Evolutionary conservation across 2,113 vertebrate species (phyloP).

Genomic region (Cygnus atratus): DNA sequence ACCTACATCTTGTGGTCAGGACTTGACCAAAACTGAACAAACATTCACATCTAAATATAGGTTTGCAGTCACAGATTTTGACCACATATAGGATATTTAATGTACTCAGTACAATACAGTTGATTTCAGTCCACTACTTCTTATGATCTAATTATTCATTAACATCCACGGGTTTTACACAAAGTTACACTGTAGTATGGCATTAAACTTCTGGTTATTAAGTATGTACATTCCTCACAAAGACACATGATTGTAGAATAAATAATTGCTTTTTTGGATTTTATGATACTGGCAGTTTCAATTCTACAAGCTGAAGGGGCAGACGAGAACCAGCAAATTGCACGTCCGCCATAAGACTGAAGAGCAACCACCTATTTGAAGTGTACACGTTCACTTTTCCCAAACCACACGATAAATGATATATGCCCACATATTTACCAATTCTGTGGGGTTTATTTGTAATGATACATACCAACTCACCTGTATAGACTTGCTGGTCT

Average conservation of each 20-base stretch:
- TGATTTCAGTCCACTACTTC: neutral
- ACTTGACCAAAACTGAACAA: neutral
- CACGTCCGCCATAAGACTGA: neutral
- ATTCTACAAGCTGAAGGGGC: neutral
- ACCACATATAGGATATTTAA: neutral
- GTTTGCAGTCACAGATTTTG: neutral
- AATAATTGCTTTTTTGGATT: neutral
- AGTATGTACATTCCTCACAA: neutral
- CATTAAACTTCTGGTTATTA: neutral
- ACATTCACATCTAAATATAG: neutral
- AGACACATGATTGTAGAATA: neutral
- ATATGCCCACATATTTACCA: neutral
- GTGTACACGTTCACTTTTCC: neutral
- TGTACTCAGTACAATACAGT: neutral
- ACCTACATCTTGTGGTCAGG: neutral
- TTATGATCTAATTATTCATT: neutral
- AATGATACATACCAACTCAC: neutral
- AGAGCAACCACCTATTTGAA: neutral
- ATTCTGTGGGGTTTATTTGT: neutral
- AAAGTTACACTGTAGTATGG: fast-evolving
- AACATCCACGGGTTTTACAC: neutral
- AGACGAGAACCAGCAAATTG: neutral
- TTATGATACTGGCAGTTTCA: neutral
- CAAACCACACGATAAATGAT: neutral
- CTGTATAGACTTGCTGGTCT: neutral